phyloP scores from a whole-genome alignment of 2,888 invertebrate genomes.

The Stegophylla sp. region DNA sequence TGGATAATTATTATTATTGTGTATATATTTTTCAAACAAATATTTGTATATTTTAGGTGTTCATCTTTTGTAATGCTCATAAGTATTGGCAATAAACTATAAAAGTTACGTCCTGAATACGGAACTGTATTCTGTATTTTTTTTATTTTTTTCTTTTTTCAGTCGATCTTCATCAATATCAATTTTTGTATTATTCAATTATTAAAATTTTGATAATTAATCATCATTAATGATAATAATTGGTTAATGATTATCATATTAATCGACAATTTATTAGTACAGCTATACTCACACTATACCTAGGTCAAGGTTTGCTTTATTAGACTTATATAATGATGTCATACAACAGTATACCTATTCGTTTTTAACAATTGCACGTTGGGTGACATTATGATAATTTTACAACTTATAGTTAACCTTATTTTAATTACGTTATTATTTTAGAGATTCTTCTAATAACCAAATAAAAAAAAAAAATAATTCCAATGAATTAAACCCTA shows the following conservation, averaged over 20 bases:
- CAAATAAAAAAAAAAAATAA: too few relatives aligned
- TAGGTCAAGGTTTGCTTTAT: slow-evolving; percentile 19
- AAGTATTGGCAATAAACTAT: too few relatives aligned
- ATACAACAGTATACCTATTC: background rate
- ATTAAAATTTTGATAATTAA: background rate
- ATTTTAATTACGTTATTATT: background rate
- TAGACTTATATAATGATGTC: background rate
- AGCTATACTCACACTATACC: background rate
- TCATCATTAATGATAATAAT: too few relatives aligned
- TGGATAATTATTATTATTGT: too few relatives aligned
- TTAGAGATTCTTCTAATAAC: background rate
- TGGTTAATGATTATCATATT: background rate
- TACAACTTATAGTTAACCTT: background rate
- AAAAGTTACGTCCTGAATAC: background rate
- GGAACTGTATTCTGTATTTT: background rate
- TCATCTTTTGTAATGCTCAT: too few relatives aligned
- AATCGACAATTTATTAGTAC: background rate
- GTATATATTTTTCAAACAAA: too few relatives aligned
- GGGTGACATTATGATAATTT: too few relatives aligned
- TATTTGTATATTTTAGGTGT: too few relatives aligned
- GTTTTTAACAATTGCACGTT: background rate
- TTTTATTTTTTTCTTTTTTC: background rate
- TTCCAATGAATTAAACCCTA: too few relatives aligned
- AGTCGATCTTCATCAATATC: background rate
- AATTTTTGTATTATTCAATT: background rate